Evolutionary conservation across 1,140 invertebrate genomes (phyloP), one percentile per base, ranked within the genome.

Genomic region (Atta texana): DNA sequence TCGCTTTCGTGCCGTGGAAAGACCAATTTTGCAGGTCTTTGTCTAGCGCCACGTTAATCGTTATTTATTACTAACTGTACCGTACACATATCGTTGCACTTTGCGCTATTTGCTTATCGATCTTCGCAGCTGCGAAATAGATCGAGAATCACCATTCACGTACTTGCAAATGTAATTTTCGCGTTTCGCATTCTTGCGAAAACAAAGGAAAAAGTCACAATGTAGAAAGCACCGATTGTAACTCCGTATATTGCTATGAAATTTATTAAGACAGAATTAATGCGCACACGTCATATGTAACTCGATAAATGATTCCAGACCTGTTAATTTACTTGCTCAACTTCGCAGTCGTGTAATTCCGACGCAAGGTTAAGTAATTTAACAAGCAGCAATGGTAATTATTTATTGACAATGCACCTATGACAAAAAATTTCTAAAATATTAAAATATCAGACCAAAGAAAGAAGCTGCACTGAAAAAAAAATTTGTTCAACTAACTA

Each of bases 11-110:
- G 84, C 81, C 53, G 31, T 87, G 88, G 90, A 89, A 91, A 86
- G 90, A 89, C 87, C 90, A 91, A 90, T 91, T 91, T 91, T 76
- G 74, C 72, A 69, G 90, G 77, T 91, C 78, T 89, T 91, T 76
- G 85, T 78, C 80, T 74, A 88, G 72, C 89, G 90, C 90, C 80
- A 87, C 88, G 88, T 80, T 91, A 91, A 90, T 91, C 90, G 87
- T 90, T 91, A 91, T 91, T 91, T 91, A 90, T 77, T 86, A 85
- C 72, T 63, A 39, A 18, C 31, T 84, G 51, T 66, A 53, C 5
- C 21, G 12, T 71, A 21, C 55, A 66, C 51, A 59, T 39, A 59
- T 14, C 10, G 64, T 39, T 49, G 28, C 57, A 74, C 18, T 14
- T 49, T 39, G 44, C 80, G 57, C 68, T 61, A 84, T 84, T 84